Percentiles rank a stretch among this genome's conserved stretches.
phyloP scores from a whole-genome alignment of 2,888 invertebrate species.

The Zootermopsis nevadensis region DNA sequence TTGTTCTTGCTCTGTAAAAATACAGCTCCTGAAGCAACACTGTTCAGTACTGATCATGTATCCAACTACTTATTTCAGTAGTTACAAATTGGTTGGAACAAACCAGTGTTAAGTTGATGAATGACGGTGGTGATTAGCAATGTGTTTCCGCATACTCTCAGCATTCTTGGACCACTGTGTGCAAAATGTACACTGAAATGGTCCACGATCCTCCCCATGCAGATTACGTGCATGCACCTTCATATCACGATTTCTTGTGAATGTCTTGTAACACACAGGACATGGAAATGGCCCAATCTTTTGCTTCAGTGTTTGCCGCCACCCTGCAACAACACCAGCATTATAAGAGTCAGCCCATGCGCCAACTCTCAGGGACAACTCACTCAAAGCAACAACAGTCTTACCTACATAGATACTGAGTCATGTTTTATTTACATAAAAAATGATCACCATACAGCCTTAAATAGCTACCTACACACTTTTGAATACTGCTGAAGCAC shows the following conservation, averaged over 20 bases:
- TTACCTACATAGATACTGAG: too few relatives aligned
- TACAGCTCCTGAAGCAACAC: too few relatives aligned
- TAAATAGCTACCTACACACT: too few relatives aligned
- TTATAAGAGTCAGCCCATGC: neutral
- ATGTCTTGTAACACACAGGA: constrained; percentile 51
- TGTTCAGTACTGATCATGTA: too few relatives aligned
- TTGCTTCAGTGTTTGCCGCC: constrained; percentile 21
- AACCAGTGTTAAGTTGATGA: neutral
- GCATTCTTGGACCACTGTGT: constrained; percentile 51
- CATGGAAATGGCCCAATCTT: constrained; percentile 41
- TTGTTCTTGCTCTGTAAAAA: too few relatives aligned
- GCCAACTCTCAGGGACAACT: too few relatives aligned
- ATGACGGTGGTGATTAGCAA: constrained; percentile 27
- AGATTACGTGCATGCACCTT: constrained; percentile 51
- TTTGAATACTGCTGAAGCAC: too few relatives aligned
- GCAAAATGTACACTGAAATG: constrained; percentile 50
- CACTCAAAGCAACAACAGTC: too few relatives aligned
- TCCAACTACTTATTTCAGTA: too few relatives aligned
- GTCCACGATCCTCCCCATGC: constrained; percentile 52
- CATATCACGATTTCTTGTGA: constrained; percentile 47
- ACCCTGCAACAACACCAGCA: constrained; percentile 13
- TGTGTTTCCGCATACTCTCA: constrained; percentile 50
- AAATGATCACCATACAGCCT: too few relatives aligned
- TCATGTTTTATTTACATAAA: too few relatives aligned
- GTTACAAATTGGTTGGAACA: too few relatives aligned